phyloP scores from a whole-genome alignment of 23 tunicate genomes.

The Ascidia mentula region DNA sequence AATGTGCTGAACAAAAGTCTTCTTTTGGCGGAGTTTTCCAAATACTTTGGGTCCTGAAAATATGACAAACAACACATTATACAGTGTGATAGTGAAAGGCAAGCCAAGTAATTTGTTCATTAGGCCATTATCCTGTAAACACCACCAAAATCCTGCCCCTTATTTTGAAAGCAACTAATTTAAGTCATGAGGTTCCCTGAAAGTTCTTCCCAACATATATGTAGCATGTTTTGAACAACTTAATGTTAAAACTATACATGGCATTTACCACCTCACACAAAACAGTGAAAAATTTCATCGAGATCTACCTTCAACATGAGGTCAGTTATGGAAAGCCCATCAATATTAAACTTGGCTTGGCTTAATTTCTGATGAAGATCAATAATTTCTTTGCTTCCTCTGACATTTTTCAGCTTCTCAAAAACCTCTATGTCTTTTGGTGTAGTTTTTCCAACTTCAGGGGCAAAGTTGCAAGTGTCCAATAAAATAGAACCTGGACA shows the following conservation, averaged over 20 bases:
- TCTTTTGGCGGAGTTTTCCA: constrained; percentile 21
- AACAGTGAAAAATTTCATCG: not conserved
- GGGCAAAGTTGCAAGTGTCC: constrained; percentile 57
- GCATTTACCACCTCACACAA: not conserved
- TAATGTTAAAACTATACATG: too few species aligned
- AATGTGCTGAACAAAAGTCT: constrained; percentile 30
- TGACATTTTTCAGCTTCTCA: constrained; percentile 1
- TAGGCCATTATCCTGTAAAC: too few species aligned
- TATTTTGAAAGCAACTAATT: too few species aligned
- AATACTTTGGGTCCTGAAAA: constrained; percentile 53
- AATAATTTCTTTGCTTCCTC: not conserved
- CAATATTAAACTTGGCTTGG: constrained; percentile 41
- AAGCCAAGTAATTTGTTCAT: too few species aligned
- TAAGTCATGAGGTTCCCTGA: too few species aligned
- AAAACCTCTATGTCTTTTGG: constrained; percentile 35
- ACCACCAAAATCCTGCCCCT: too few species aligned
- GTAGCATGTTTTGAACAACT: too few species aligned
- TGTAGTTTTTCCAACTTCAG: constrained; percentile 50
- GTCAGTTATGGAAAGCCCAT: constrained; percentile 34
- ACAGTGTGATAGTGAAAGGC: too few species aligned
- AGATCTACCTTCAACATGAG: constrained; percentile 48
- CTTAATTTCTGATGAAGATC: not conserved
- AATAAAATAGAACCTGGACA: constrained; percentile 66
- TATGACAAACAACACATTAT: not conserved
- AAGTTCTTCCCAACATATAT: too few species aligned